Conservation (phyloP, 2,113 vertebrate species). For the Leucopsar rothschildi region DNA sequence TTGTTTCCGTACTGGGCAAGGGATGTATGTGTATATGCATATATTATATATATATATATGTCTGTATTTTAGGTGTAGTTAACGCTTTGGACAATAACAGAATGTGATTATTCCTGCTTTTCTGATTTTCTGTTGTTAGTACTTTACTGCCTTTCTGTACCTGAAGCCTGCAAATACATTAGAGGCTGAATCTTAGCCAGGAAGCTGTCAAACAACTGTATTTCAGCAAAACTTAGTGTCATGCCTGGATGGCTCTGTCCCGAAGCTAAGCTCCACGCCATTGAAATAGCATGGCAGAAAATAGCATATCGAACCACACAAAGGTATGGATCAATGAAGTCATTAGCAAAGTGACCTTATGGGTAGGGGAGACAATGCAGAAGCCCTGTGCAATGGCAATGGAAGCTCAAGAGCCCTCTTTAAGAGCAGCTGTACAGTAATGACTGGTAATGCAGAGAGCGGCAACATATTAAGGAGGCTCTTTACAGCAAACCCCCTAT, state of each 20-base stretch:
- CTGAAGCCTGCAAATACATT: neutral
- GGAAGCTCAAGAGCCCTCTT: neutral
- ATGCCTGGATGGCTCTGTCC: neutral
- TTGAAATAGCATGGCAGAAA: neutral
- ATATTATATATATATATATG: neutral
- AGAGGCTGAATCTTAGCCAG: neutral
- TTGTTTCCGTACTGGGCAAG: neutral
- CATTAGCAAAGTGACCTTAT: neutral
- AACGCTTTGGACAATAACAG: neutral
- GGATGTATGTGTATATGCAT: neutral
- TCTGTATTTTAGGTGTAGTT: neutral
- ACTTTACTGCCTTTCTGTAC: neutral
- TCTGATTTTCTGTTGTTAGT: neutral
- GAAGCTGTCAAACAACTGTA: neutral
- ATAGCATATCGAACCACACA: neutral
- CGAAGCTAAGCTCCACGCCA: neutral
- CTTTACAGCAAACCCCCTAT: neutral
- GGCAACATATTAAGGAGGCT: neutral
- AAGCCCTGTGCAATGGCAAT: accelerated
- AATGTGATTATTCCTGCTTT: neutral
- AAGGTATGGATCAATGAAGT: neutral
- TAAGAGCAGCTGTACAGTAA: neutral
- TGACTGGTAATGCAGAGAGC: neutral
- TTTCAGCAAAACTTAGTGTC: neutral
- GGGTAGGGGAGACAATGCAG: neutral